phyloP scores from a whole-genome alignment of 2,888 invertebrate species.

The Sarcophaga variegata region DNA sequence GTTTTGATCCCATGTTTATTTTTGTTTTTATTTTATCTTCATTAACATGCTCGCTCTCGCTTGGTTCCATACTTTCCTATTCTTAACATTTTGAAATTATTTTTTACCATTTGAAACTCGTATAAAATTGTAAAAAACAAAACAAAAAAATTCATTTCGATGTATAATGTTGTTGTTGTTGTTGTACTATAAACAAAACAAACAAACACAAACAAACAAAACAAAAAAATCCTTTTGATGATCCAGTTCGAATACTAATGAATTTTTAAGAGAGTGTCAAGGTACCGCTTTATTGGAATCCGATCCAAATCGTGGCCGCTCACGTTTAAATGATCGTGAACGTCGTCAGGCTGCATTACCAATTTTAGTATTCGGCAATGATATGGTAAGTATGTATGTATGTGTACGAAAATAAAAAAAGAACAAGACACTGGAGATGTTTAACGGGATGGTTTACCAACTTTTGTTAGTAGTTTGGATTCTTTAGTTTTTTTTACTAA shows the following conservation, averaged over 20 bases:
- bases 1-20: neutral
- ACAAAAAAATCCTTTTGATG: constrained; percentile 53
- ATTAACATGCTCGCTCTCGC: constrained; percentile 30
- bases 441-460: neutral
- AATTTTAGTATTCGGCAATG: constrained; percentile 94
- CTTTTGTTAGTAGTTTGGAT: too few relatives aligned
- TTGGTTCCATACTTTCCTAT: neutral
- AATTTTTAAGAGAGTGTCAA: constrained; percentile 89
- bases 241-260: constrained; percentile 90
- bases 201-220: too few relatives aligned
- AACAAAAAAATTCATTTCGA: constrained; percentile 62
- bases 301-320: constrained; percentile 82
- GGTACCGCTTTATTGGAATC: constrained; percentile 82
- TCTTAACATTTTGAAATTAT: constrained; percentile 45
- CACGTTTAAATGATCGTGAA: constrained; percentile 88
- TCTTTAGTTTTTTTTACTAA: too few relatives aligned
- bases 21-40: constrained; percentile 29
- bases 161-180: constrained; percentile 65
- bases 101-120: neutral
- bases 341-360: constrained; percentile 93
- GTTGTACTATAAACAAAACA: constrained; percentile 54
- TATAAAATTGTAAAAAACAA: constrained; percentile 15
- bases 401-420: neutral
- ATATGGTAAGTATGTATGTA: constrained; percentile 84
- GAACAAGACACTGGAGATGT: neutral